Conservation (phyloP, 2,797 vertebrate genomes). For the Prionace glauca region DNA sequence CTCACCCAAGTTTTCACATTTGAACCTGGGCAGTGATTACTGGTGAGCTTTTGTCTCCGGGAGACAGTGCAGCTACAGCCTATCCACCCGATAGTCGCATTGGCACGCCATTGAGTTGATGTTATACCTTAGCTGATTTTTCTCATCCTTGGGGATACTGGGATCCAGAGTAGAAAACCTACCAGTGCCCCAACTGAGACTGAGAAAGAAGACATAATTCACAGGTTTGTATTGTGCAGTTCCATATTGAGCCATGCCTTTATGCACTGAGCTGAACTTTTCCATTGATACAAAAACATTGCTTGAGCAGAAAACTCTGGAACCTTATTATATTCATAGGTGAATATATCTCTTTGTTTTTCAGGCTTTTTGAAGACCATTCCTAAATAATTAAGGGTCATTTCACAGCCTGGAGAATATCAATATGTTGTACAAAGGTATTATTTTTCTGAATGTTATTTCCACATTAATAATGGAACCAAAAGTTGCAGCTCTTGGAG, state of each 20-base stretch:
- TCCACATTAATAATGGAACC: not conserved
- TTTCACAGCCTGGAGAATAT: not conserved
- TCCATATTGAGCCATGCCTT: not conserved
- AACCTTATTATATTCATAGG: not conserved
- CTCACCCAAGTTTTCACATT: not conserved
- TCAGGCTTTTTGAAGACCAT: not conserved
- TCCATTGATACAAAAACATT: not conserved
- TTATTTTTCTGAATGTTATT: constrained; percentile 17
- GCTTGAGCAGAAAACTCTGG: not conserved
- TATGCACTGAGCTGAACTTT: not conserved
- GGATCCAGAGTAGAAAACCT: not conserved
- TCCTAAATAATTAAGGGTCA: not conserved
- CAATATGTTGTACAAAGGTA: not conserved
- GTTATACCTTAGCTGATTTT: not conserved
- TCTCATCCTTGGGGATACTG: not conserved
- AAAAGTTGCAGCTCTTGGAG: not conserved
- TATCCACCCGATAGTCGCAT: not conserved
- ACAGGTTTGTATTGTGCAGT: not conserved
- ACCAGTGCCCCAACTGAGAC: not conserved
- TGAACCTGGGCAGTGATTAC: not conserved
- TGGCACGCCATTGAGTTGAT: not conserved
- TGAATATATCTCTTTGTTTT: not conserved
- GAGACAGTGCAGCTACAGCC: not conserved
- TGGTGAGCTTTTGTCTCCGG: not conserved
- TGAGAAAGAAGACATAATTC: not conserved